phyloP scores from a whole-genome alignment of 2,797 vertebrate genomes.

The Phalloptychus januarius region DNA sequence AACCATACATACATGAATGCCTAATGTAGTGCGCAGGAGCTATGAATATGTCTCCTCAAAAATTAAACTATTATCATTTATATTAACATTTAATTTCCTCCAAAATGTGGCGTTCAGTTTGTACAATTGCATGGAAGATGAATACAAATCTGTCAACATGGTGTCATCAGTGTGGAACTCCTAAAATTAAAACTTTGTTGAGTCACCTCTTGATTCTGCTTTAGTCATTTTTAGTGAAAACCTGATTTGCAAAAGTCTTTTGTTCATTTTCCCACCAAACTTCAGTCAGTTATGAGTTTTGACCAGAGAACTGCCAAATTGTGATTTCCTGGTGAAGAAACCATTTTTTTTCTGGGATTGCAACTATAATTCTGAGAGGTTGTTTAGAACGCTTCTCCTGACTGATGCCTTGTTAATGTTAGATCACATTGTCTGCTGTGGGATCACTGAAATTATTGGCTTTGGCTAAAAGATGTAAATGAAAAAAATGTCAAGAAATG shows the following conservation, averaged over 20 bases:
- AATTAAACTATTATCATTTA: neutral
- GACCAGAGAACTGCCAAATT: neutral
- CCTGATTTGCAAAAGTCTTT: neutral
- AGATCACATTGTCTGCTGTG: neutral
- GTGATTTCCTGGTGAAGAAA: neutral
- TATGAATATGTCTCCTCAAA: neutral
- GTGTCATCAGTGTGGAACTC: neutral
- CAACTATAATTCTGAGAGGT: neutral
- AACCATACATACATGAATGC: conserved; percentile 8
- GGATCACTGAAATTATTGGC: neutral
- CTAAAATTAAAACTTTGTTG: neutral
- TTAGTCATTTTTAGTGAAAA: neutral
- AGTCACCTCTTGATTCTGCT: neutral
- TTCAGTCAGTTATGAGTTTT: neutral
- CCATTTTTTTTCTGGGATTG: neutral
- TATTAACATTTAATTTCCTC: neutral
- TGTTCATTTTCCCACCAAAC: neutral
- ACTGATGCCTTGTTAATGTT: neutral
- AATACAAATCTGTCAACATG: neutral
- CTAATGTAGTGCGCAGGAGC: conserved; percentile 1
- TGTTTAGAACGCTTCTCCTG: neutral
- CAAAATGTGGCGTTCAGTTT: neutral
- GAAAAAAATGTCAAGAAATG: neutral
- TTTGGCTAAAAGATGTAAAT: neutral
- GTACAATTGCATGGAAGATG: neutral